Base-by-base conservation (phyloP, 2,797 vertebrate species). In the Lepus townsendii region DNA sequence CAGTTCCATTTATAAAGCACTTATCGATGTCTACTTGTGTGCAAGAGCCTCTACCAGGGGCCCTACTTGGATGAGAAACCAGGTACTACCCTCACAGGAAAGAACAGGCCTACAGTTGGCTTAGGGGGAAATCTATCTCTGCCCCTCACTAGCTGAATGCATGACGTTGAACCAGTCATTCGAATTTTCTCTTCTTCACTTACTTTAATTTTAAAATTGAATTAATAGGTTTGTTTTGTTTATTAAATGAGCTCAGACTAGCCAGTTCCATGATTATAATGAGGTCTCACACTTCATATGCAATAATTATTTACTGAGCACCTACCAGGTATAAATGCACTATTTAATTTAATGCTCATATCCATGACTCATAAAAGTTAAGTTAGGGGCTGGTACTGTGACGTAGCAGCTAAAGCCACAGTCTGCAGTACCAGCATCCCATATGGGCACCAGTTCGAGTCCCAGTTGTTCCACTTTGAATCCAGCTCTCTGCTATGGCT, bases 261-360 rank as follows among this genome's bases (percentile, higher is more conserved):
- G 24, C n/a, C 57, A 26, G 35, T 77, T 57, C 7, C 30, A 57
- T 24, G 63, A 63, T 96, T 89, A 69, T 71, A 88, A 93, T 35
- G 52, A 27, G 42, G 32, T 38, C 82, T 90, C 35, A 12, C 3
- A 69, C 38, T 79, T 68, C 54, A 32, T 38, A 77, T 88, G 27
- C 42, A 88, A 75, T 95, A 83, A 50, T 90, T 77, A 84, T 54
- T 66, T 42, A 78, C 5, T 82, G 84, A 94, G 50, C 4, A 42
- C 54, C 35, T 69, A n/a, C 19, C 27, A 72, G 47, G 27, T 72
- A 2, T 32, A 50, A 52, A 68, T 11, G 20, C 9, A 63, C 83
- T 63, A 66, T 83, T 77, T 76, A 27, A 89, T 30, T 88, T 24
- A 82, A 69, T 60, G 32, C 54, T 32, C 38, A 3, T 42, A 60